These are phyloP conservation scores for Enteromius radiatus DNA, from an alignment of 2,797 vertebrate genomes.

Conservation along the genomic window DNA sequence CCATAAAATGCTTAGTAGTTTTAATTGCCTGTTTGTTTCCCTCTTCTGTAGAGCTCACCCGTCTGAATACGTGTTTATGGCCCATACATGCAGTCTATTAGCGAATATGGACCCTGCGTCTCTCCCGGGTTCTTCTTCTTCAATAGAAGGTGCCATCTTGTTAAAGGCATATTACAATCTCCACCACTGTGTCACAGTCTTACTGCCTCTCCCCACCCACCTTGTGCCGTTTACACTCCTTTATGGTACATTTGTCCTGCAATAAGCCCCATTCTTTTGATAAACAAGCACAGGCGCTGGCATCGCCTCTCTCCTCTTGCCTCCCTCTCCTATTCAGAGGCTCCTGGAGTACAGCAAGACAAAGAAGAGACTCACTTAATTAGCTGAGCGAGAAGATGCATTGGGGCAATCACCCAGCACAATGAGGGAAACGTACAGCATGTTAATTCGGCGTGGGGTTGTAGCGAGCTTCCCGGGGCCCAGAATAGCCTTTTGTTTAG, in stretches of 20 bases:
- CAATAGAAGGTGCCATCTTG: conserved; percentile 57
- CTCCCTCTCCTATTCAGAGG: conserved; percentile 60
- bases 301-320: conserved; percentile 3
- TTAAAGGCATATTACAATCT: conserved; percentile 57
- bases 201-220: conserved; percentile 47
- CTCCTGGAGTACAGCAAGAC: conserved; percentile 75
- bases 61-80: conserved; percentile 50
- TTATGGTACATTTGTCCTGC: conserved; percentile 53
- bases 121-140: conserved; percentile 3
- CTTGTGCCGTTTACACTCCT: conserved; percentile 43
- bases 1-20: conserved; percentile 25
- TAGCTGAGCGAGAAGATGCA: conserved; percentile 81
- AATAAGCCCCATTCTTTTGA: conserved; percentile 62
- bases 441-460: conserved; percentile 71
- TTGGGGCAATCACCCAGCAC: conserved; percentile 82
- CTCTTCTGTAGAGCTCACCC: conserved; percentile 30
- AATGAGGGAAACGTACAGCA: conserved; percentile 74
- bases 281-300: conserved; percentile 66
- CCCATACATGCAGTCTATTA: conserved; percentile 51
- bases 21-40: conserved; percentile 49
- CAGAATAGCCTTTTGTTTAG: conserved; percentile 62
- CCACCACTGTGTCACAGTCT: conserved; percentile 49
- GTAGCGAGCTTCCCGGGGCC: conserved; percentile 53
- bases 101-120: conserved; percentile 46
- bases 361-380: conserved; percentile 82